phyloP scores from a whole-genome alignment of 2,797 vertebrate genomes.

The Pangasius larnaudii region DNA sequence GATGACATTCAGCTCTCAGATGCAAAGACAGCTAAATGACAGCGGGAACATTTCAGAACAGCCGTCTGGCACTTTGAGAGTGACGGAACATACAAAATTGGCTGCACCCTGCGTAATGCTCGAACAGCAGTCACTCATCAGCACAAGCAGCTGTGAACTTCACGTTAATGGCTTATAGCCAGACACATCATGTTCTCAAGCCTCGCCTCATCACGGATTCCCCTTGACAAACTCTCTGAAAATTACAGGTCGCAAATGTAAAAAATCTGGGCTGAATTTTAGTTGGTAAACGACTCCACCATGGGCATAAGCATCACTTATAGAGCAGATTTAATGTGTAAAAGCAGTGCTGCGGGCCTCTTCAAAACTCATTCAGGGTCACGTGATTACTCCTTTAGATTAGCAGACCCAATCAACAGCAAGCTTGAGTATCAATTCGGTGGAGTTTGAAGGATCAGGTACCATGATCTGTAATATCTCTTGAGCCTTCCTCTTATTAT shows the following conservation, averaged over 20 bases:
- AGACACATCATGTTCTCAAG: slow-evolving; percentile 29
- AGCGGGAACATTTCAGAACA: not conserved
- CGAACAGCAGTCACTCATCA: slow-evolving; percentile 45
- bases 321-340: not conserved
- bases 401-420: slow-evolving; percentile 40
- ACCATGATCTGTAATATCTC: slow-evolving; percentile 29
- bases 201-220: slow-evolving; percentile 5
- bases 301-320: not conserved
- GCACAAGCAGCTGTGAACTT: slow-evolving; percentile 36
- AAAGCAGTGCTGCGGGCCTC: slow-evolving; percentile 18
- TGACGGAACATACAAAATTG: not conserved
- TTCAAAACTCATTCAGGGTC: slow-evolving; percentile 31
- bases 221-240: not conserved
- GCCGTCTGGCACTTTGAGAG: slow-evolving; percentile 17
- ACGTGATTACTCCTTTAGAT: slow-evolving; percentile 41
- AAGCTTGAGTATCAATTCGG: slow-evolving; percentile 20
- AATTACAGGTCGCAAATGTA: not conserved
- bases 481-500: slow-evolving; percentile 34
- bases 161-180: slow-evolving; percentile 32
- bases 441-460: slow-evolving; percentile 9
- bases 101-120: slow-evolving; percentile 34
- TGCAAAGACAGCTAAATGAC: not conserved
- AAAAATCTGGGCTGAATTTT: not conserved
- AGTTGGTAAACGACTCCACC: not conserved
- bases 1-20: not conserved